Base-by-base conservation (phyloP, 2,113 vertebrate genomes). In the Willisornis vidua region DNA sequence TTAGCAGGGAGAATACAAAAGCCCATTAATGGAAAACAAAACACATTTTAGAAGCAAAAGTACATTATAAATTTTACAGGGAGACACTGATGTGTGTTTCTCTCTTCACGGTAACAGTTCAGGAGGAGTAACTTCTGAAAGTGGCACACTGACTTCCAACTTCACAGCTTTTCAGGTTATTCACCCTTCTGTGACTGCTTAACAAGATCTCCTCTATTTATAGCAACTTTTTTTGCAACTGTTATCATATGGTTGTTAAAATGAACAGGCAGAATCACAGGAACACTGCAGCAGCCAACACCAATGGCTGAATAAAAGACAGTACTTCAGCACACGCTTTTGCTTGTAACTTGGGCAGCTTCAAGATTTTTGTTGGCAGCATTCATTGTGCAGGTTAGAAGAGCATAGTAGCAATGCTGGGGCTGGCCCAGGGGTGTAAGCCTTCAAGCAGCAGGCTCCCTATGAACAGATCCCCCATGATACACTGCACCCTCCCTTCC, bases 151-250 rank as follows among this genome's bases (percentile, higher is more conserved):
- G 61, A 89, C 62, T 90, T 90, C 45, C 67, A 83, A 9, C 63
- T 80, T 63, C 57, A 12, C 70, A 95, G 43, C 58, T 91, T 87
- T 85, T 93, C 78, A 90, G 54, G 71, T 85, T 63, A 77, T 59
- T 93, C 79, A 74, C 65, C 63, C 62, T 89, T 79, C 87, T 46
- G 54, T 35, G 61, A 74, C 41, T 46, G 62, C 61, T 89, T 65
- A 85, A 72, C 33, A 7, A 19, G 12, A 72, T 70, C 33, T 55
- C 41, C n/a, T 58, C 62, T 94, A 75, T 62, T 87, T 58, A 74
- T 12, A 93, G 54, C 1, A 33, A 54, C 22, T 31, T 18, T 15
- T 15, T 70, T 63, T 72, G 51, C 58, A 89, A 33, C 19, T 3
- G 5, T 57, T 90, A 83, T 41, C 4, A 0, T n/a, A 57, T 0